Base-by-base conservation (phyloP, 2,113 vertebrate species). In the Cheirogaleus medius region DNA sequence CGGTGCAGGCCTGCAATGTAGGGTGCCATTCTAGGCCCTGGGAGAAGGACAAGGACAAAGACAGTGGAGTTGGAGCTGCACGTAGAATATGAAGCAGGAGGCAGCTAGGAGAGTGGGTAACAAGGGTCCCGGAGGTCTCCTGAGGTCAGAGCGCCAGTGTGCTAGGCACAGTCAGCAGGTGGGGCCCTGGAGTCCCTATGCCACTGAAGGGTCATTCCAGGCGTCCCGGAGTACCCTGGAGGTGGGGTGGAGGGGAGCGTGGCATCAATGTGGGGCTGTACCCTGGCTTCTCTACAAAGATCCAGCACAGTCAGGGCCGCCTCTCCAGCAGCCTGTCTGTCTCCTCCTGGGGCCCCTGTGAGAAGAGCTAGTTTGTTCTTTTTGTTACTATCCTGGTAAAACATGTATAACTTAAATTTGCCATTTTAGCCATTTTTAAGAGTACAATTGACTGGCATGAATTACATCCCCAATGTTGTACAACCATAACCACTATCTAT, bases 241-340 rank as follows among this genome's bases (percentile, higher is more conserved):
- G n/a, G 4, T 14, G 29, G 37, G 8, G 14, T 29, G 27, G 73
- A 76, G 17, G 0, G 8, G 27, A 6, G 29, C 0, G 0, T 10
- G 29, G 7, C 44, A 32, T 3, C 39, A 9, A 3, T 3, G 34
- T 7, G 27, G 13, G 12, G 20, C 0, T 14, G 17, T 20, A 20
- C 3, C n/a, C 56, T 10, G 0, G 5, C 39, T 88, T n/a, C 82
- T 77, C 85, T 37, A 69, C 17, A 49, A 83, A 71, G 66, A 78
- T 34, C 47, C n/a, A 27, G 34, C 44, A 25, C 6, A 1, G 13
- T 32, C 86, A 74, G 13, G 27, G 80, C 74, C 27, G 18, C 76
- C 68, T 84, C 44, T 71, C 47, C 27, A 69, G 68, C 84, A 60
- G 23, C 9, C 11, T 32, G n/a, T 21, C 69, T 10, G 6, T 32